Conservation (phyloP, 2,888 invertebrate genomes). For the Lydus trimaculatus region DNA sequence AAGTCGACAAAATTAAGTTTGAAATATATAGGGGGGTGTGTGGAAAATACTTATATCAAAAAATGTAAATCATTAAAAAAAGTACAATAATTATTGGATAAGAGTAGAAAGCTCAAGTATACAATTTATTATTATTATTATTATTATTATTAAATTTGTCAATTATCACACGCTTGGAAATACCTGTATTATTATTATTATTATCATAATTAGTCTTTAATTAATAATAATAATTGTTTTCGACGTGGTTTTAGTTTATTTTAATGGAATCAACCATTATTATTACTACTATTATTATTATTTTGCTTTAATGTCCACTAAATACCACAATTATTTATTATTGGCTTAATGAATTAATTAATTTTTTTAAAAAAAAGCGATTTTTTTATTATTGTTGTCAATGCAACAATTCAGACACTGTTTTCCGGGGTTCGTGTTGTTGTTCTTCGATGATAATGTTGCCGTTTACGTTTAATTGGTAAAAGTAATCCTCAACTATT, state of each 20-base stretch:
- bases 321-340: neutral
- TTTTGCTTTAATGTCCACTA: neutral
- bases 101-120: constrained; percentile 52
- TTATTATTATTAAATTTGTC: constrained; percentile 32
- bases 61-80: constrained; percentile 29
- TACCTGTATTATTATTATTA: constrained; percentile 53
- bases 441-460: constrained; percentile 36
- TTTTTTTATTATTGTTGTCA: constrained; percentile 9
- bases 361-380: constrained; percentile 11
- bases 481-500: constrained; percentile 59
- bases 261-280: neutral
- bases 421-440: constrained; percentile 31
- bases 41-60: constrained; percentile 10
- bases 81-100: constrained; percentile 48
- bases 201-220: constrained; percentile 5
- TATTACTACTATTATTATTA: neutral
- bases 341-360: too few species aligned
- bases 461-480: constrained; percentile 37
- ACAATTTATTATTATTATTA: constrained; percentile 26
- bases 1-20: constrained; percentile 47
- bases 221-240: constrained; percentile 9
- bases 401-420: constrained; percentile 32
- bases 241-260: neutral
- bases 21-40: constrained; percentile 33
- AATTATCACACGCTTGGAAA: constrained; percentile 54